Evolutionary conservation across 1,140 invertebrate species (phyloP).

Genomic region (Wiebesia pumilae): DNA sequence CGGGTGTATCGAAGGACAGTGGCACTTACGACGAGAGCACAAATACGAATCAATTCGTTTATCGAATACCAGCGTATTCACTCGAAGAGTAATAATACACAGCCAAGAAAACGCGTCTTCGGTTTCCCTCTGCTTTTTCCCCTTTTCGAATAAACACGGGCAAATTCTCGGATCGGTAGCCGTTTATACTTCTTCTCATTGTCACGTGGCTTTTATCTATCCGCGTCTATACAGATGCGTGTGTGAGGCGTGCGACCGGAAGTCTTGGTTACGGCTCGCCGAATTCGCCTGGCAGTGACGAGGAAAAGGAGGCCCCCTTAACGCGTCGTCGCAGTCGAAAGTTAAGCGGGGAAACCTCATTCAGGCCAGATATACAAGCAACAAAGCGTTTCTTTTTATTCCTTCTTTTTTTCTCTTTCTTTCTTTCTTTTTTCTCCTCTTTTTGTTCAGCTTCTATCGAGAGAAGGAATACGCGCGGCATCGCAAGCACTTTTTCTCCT

Average conservation of each 20-base stretch:
- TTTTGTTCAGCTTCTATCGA: no score
- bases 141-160: slow-evolving; percentile 29
- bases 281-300: slow-evolving; percentile 45
- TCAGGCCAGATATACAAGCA: background rate
- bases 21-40: background rate
- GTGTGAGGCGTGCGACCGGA: slow-evolving; percentile 69
- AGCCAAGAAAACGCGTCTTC: slow-evolving; percentile 49
- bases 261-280: slow-evolving; percentile 67
- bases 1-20: no score
- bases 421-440: no score
- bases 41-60: background rate
- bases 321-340: background rate
- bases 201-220: slow-evolving; percentile 4
- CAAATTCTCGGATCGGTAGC: slow-evolving; percentile 48
- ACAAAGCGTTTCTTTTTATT: background rate
- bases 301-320: slow-evolving; percentile 14
- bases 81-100: background rate
- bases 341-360: background rate
- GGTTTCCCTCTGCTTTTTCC: slow-evolving; percentile 49
- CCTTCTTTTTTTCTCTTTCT: no score
- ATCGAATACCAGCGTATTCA: background rate
- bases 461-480: background rate
- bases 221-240: background rate
- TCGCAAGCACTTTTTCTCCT: background rate
- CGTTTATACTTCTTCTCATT: slow-evolving; percentile 41